phyloP scores from a whole-genome alignment of 2,797 vertebrate genomes.

The Sebastes minor region DNA sequence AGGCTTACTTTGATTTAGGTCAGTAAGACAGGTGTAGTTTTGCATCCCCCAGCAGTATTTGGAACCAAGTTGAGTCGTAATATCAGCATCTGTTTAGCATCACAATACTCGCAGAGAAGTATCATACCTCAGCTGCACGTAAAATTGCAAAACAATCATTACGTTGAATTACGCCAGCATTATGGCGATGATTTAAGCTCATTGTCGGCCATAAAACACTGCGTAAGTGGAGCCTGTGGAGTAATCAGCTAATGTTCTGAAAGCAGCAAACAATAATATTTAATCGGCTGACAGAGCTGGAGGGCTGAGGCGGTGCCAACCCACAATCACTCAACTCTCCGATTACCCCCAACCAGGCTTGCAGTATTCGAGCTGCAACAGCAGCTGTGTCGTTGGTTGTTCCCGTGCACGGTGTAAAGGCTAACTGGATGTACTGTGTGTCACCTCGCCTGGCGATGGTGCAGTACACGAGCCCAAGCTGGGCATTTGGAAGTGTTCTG shows the following conservation, averaged over 20 bases:
- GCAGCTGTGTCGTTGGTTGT: conserved; percentile 26
- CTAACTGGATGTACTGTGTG: neutral
- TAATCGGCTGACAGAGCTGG: conserved; percentile 49
- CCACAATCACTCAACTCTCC: conserved; percentile 8
- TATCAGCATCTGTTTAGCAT: conserved; percentile 19
- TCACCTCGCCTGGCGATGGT: conserved; percentile 3
- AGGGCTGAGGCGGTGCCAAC: conserved; percentile 21
- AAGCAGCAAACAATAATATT: conserved; percentile 61
- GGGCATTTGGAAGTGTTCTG: conserved; percentile 4
- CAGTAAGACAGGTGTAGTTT: neutral
- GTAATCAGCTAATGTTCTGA: conserved; percentile 70
- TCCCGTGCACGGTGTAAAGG: conserved; percentile 20
- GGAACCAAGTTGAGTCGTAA: neutral
- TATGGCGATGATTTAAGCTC: conserved; percentile 60
- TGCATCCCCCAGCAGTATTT: neutral
- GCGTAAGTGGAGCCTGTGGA: conserved; percentile 56
- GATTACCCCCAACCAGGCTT: neutral
- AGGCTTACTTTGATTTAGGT: neutral
- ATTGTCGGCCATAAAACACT: conserved; percentile 61
- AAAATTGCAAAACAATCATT: conserved; percentile 56
- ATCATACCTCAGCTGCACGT: conserved; percentile 38
- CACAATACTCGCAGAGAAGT: neutral
- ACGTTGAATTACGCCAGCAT: conserved; percentile 53
- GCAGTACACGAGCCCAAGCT: neutral
- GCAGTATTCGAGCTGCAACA: conserved; percentile 20